Evolutionary conservation across 1,140 invertebrate genomes (phyloP).

Genomic region (Hyles vespertilio): DNA sequence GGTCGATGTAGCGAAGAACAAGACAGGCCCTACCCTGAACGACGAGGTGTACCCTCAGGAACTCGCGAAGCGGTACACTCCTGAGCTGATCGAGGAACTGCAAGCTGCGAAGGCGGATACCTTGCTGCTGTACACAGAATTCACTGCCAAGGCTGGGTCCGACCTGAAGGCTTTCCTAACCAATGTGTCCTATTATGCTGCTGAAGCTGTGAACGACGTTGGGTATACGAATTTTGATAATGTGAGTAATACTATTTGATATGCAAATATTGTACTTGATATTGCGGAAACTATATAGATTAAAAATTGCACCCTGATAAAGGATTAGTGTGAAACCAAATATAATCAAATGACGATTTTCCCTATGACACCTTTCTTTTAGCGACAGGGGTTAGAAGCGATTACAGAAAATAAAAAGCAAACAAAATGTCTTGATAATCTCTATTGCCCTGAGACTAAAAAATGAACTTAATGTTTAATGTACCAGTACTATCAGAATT

Average conservation of each 20-base stretch:
- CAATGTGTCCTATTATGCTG: conserved; percentile 34
- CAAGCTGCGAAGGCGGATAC: conserved; percentile 32
- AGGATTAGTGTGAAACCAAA: too few relatives aligned
- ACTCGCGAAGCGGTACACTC: conserved; percentile 42
- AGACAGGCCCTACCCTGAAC: not conserved
- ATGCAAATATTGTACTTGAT: not conserved
- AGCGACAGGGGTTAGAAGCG: too few relatives aligned
- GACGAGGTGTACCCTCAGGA: conserved; percentile 19
- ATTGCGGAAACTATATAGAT: too few relatives aligned
- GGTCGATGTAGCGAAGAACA: conserved; percentile 22
- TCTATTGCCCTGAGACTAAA: too few relatives aligned
- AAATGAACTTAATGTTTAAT: too few relatives aligned
- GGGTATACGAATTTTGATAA: conserved; percentile 9
- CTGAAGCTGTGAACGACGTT: conserved; percentile 24
- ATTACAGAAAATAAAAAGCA: too few relatives aligned
- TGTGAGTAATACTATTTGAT: conserved; percentile 11
- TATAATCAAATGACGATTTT: too few relatives aligned
- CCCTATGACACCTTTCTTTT: too few relatives aligned
- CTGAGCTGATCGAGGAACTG: conserved; percentile 38
- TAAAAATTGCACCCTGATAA: too few relatives aligned
- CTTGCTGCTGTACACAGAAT: conserved; percentile 51
- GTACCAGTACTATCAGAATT: too few relatives aligned
- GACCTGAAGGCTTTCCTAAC: conserved; percentile 42
- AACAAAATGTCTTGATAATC: too few relatives aligned
- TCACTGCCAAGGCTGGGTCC: conserved; percentile 30